Evolutionary conservation across 2,797 vertebrate species (phyloP).

Genomic region (Valencia hispanica): DNA sequence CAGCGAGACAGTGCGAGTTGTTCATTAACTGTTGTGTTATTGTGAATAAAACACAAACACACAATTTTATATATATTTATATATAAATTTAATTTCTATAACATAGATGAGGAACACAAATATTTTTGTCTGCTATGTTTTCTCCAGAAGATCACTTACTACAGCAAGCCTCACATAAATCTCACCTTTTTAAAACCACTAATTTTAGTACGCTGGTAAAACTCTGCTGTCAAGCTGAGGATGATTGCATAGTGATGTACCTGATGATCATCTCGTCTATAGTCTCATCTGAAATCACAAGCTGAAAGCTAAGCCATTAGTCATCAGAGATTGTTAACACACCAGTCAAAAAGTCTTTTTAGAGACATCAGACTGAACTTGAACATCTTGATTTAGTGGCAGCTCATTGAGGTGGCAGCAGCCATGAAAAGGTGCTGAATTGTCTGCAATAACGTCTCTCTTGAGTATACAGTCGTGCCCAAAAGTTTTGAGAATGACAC

Average conservation of each 20-base stretch:
- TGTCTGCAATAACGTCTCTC: conserved; percentile 34
- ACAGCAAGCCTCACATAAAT: not conserved
- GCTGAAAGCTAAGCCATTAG: conserved; percentile 40
- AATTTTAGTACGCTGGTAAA: not conserved
- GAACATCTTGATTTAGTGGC: not conserved
- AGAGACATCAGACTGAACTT: not conserved
- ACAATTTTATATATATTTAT: too few relatives aligned
- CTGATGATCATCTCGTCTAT: conserved; percentile 7
- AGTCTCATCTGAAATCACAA: conserved; percentile 34
- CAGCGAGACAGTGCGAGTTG: too few relatives aligned
- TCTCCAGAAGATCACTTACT: not conserved
- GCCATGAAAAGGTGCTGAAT: conserved; percentile 25
- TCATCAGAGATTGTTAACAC: conserved; percentile 4
- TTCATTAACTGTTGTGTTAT: too few relatives aligned
- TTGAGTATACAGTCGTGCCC: too few relatives aligned
- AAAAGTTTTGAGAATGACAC: too few relatives aligned
- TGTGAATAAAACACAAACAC: too few relatives aligned
- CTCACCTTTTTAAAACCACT: not conserved
- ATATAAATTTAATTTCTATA: too few relatives aligned
- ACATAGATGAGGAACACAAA: too few relatives aligned
- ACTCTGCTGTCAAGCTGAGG: conserved; percentile 31
- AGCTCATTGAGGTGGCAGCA: not conserved
- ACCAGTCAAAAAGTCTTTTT: conserved; percentile 20
- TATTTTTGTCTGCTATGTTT: not conserved
- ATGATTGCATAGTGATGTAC: conserved; percentile 54